A percentile compares a stretch with the other conserved stretches of the same genome.
These are phyloP conservation scores for Sinodicranocentrus sp. DNA, from an alignment of 2,888 invertebrate species.

Conservation along the genomic window DNA sequence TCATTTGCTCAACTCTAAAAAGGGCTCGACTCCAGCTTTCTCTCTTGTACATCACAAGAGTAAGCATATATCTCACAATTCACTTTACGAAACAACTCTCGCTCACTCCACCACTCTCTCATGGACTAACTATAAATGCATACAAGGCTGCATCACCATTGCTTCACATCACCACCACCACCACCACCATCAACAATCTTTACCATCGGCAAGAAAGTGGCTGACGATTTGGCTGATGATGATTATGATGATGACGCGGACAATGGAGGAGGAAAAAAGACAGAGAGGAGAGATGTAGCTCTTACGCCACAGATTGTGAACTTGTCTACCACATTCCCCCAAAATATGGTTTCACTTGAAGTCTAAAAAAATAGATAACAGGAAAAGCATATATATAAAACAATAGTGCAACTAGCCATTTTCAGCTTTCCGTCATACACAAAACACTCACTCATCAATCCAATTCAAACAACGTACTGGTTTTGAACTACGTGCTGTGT, in stretches of 20 bases:
- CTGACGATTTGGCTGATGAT: conserved; percentile 64
- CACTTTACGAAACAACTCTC: conserved; percentile 52
- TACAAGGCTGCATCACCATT: not conserved
- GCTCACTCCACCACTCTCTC: conserved; percentile 7
- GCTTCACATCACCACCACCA: conserved; percentile 17
- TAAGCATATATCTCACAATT: not conserved
- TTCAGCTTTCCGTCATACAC: too few species aligned
- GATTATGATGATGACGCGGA: conserved; percentile 56
- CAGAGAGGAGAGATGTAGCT: conserved; percentile 6
- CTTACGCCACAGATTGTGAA: conserved; percentile 54
- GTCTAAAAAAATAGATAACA: not conserved
- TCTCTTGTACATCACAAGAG: conserved; percentile 58
- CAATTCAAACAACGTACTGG: conserved; percentile 37
- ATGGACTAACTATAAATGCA: conserved; percentile 18
- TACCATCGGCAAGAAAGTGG: conserved; percentile 48
- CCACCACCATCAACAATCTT: conserved; percentile 58
- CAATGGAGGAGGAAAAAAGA: too few species aligned
- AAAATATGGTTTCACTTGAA: not conserved
- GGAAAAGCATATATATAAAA: not conserved
- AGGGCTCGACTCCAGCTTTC: conserved; percentile 52
- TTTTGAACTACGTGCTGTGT: conserved; percentile 41
- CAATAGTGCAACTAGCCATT: conserved; percentile 14
- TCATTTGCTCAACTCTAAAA: conserved; percentile 72
- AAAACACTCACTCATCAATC: conserved; percentile 32
- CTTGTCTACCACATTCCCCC: conserved; percentile 46